Evolutionary conservation across 2,888 invertebrate species (phyloP).

Genomic region (Helleia helle): DNA sequence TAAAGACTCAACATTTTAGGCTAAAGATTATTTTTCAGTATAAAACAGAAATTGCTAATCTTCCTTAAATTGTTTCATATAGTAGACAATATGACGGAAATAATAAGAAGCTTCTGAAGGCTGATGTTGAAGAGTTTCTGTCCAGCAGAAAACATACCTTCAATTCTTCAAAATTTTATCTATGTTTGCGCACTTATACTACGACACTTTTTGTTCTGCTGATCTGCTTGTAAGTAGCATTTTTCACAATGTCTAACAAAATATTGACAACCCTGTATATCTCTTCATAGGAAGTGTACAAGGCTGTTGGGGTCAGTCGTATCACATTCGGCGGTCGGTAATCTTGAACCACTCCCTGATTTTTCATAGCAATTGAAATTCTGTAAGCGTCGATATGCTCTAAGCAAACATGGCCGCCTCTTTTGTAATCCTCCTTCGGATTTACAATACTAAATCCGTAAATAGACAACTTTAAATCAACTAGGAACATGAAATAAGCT

Average conservation of each 20-base stretch:
- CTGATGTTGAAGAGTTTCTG: no score
- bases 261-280: slow-evolving; percentile 45
- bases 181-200: slow-evolving; percentile 18
- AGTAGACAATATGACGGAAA: no score
- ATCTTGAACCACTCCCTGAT: slow-evolving; percentile 41
- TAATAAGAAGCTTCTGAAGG: no score
- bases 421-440: slow-evolving; percentile 34
- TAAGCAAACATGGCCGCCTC: slow-evolving; percentile 53
- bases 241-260: slow-evolving; percentile 38
- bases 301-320: slow-evolving; percentile 42
- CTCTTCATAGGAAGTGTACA: slow-evolving; percentile 50
- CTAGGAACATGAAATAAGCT: slow-evolving; percentile 47
- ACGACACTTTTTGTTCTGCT: slow-evolving; percentile 33
- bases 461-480: slow-evolving; percentile 36
- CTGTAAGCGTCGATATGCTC: slow-evolving; percentile 51
- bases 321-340: slow-evolving; percentile 52
- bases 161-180: no score
- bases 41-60: no score
- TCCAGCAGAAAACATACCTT: no score
- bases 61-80: no score
- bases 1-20: no score
- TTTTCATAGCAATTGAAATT: slow-evolving; percentile 43
- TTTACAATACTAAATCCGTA: slow-evolving; percentile 49
- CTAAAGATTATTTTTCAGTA: no score
- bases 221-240: slow-evolving; percentile 35